Evolutionary conservation across 2,113 vertebrate species (phyloP).

Genomic region (Cheirogaleus medius): DNA sequence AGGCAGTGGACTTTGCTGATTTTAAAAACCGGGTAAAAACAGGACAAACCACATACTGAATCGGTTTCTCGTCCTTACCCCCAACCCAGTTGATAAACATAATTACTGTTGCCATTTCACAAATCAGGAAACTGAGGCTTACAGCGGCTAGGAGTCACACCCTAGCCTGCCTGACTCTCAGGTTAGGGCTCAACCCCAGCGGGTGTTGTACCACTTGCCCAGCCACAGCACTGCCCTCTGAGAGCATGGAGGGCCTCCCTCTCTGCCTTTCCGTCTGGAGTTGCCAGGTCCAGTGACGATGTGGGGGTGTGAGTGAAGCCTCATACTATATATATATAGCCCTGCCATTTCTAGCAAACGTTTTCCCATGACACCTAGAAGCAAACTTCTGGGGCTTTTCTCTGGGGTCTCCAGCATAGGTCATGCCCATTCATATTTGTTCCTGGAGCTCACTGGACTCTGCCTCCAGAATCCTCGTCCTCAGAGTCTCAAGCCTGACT

Average conservation of each 20-base stretch:
- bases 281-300: background rate
- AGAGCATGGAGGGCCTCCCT: background rate
- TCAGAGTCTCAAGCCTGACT: background rate
- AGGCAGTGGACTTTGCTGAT: background rate
- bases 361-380: background rate
- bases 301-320: background rate
- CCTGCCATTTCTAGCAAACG: background rate
- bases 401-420: background rate
- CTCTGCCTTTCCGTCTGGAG: background rate
- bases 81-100: background rate
- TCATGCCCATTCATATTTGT: background rate
- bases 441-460: background rate
- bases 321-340: background rate
- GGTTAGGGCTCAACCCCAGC: background rate
- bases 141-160: background rate
- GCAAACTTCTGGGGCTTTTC: background rate
- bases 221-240: background rate
- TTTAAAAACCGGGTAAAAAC: background rate
- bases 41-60: background rate
- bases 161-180: background rate
- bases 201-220: background rate
- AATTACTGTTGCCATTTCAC: background rate
- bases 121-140: constrained; percentile 22
- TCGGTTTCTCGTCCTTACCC: background rate
- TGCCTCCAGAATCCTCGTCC: background rate